A percentile compares a stretch with the other conserved stretches of the same genome.
Evolutionary conservation across 2,113 vertebrate species (phyloP).

Genomic region (Polyodon spathula): DNA sequence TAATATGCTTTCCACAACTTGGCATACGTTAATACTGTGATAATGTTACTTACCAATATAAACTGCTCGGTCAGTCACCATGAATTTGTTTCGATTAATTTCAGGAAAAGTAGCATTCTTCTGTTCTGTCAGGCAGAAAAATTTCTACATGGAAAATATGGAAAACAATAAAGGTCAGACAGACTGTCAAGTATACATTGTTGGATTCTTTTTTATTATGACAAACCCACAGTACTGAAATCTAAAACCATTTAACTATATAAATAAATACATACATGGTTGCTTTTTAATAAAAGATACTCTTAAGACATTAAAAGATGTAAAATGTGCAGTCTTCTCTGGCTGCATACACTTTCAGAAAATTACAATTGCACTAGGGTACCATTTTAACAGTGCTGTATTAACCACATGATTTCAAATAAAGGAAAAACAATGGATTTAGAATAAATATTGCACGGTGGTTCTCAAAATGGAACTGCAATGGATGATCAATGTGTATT

Average conservation of each 20-base stretch:
- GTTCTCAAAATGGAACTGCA: no score
- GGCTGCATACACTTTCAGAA: no score
- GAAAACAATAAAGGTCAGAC: not conserved
- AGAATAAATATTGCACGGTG: no score
- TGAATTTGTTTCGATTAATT: slow-evolving; percentile 85
- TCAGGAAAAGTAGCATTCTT: slow-evolving; percentile 62
- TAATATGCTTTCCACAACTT: not conserved
- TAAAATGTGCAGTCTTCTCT: not conserved
- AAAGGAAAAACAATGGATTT: no score
- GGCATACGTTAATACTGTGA: not conserved
- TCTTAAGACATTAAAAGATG: not conserved
- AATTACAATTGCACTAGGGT: no score
- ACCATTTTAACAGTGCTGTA: no score
- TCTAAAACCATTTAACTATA: not conserved
- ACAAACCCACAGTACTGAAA: no score
- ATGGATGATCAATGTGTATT: no score
- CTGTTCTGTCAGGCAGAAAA: slow-evolving; percentile 74
- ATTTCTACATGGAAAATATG: slow-evolving; percentile 64
- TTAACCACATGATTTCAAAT: no score
- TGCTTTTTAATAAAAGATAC: not conserved
- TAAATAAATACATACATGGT: not conserved
- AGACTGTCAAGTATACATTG: slow-evolving; percentile 1
- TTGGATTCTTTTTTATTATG: not conserved
- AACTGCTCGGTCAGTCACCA: slow-evolving; percentile 82
- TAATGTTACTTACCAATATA: slow-evolving; percentile 75